Evolutionary conservation across 2,888 invertebrate species (phyloP).

Genomic region (Heliconius ethilla): DNA sequence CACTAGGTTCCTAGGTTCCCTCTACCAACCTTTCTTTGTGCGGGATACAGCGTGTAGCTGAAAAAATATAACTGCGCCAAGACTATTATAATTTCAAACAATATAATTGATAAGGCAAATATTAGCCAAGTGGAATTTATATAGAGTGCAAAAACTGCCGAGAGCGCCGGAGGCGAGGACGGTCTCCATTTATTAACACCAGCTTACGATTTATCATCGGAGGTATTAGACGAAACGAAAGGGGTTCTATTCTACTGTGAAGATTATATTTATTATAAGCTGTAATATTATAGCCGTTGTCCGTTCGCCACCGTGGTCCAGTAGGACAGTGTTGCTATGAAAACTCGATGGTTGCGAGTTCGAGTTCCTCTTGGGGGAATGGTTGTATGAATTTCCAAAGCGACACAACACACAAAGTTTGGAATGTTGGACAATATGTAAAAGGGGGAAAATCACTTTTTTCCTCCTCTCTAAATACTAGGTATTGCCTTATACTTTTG

Average conservation of each 20-base stretch:
- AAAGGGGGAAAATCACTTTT: no score
- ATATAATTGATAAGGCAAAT: constrained; percentile 5
- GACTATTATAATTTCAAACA: not conserved
- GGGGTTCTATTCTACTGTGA: not conserved
- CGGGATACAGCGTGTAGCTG: no score
- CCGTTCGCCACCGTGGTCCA: no score
- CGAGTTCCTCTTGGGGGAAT: no score
- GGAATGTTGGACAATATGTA: no score
- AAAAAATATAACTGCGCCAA: not conserved
- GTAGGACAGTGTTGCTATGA: not conserved
- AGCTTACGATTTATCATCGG: constrained; percentile 12
- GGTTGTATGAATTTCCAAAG: no score
- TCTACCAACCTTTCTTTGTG: no score
- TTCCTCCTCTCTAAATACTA: no score
- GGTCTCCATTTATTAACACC: constrained; percentile 21
- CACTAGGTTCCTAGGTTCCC: no score
- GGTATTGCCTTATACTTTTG: no score
- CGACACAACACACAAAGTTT: not conserved
- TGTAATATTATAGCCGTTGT: not conserved
- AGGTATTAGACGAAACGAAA: not conserved
- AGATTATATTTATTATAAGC: constrained; percentile 1
- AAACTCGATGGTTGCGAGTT: not conserved
- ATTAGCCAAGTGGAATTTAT: constrained; percentile 5
- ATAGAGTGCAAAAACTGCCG: constrained; percentile 13
- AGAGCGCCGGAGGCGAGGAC: constrained; percentile 18